Percentiles rank a stretch among this genome's conserved stretches.
These are phyloP conservation scores for Euplagia quadripunctaria DNA, from an alignment of 2,888 invertebrate species.

Conservation along the genomic window DNA sequence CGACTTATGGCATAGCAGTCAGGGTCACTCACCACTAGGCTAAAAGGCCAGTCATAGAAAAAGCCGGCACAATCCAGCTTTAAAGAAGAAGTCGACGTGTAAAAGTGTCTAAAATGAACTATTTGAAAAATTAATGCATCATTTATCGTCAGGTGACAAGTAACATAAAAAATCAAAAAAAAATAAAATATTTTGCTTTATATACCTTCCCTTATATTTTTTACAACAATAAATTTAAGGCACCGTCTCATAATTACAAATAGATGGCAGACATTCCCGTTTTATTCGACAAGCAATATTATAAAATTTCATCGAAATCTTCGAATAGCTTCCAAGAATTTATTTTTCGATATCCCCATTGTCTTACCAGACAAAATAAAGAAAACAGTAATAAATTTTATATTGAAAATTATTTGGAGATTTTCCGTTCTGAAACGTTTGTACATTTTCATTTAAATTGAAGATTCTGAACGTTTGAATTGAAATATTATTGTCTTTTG, in stretches of 20 bases:
- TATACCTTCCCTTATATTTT: neutral
- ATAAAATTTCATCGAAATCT: slow-evolving; percentile 5
- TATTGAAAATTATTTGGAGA: neutral
- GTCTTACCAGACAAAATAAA: neutral
- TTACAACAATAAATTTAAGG: neutral
- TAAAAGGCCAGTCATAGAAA: too few relatives aligned
- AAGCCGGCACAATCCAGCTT: too few relatives aligned
- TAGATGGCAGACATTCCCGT: neutral
- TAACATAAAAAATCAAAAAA: too few relatives aligned
- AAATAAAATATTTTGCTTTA: too few relatives aligned
- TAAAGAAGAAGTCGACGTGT: too few relatives aligned
- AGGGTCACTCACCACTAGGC: too few relatives aligned
- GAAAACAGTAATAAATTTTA: slow-evolving; percentile 6
- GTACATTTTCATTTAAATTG: neutral
- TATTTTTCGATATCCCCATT: neutral
- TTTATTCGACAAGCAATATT: slow-evolving; percentile 6
- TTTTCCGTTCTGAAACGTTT: slow-evolving; percentile 1
- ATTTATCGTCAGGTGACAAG: too few relatives aligned
- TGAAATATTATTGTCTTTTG: neutral
- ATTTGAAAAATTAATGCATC: too few relatives aligned
- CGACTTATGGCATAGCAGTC: too few relatives aligned
- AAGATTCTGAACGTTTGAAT: neutral
- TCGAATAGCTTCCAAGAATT: neutral
- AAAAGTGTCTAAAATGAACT: too few relatives aligned
- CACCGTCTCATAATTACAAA: neutral